Evolutionary conservation across 2,113 vertebrate genomes (phyloP), one percentile per base, ranked within the genome.

Genomic region (Mirza zaza): DNA sequence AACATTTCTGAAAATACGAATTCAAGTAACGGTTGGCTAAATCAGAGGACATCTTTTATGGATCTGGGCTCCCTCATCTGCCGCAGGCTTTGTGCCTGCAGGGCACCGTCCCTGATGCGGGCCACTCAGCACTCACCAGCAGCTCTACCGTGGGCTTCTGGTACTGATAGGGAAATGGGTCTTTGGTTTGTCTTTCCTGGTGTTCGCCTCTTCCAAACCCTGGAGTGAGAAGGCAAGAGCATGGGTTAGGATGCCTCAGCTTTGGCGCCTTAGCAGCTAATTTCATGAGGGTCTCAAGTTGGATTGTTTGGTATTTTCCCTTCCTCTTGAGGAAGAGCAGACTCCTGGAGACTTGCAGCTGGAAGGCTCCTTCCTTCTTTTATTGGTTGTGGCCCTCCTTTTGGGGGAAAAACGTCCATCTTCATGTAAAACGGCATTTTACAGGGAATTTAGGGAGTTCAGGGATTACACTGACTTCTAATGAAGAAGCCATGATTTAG

Each of bases 181-280:
- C 93, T 77, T 92, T 96, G 80, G 18, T 45, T 89, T 92, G 95
- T 75, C 23, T 97, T 10, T 97, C 97, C 73, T 85, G 97, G 15
- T 90, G 81, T 9, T 97, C 96, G 0, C 83, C 61, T 97, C 87
- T 98, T 36, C 96, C 97, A 86, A 97, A 97, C 68, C 97, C 97
- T 98, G 91, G 29, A 81, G 76, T 32, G 27, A 23, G 39, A 80
- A 88, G 63, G 67, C 88, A 82, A 89, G 88, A 39, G 15, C 50
- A 39, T 45, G 10, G 29, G 61, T 63, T 63, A 29, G 61, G 61
- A 63, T 11, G 48, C 6, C 25, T 48, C 32, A 29, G 4, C 7
- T 36, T 39, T 29, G 65, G 23, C 8, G 15, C 4, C 8, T 36
- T n/a, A 67, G 42, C 39, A 42, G 75, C 36, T 48, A 7, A 57